Evolutionary conservation across 64 coral and sea anemone genomes (phyloP).

Genomic region (Pachyseris speciosa): DNA sequence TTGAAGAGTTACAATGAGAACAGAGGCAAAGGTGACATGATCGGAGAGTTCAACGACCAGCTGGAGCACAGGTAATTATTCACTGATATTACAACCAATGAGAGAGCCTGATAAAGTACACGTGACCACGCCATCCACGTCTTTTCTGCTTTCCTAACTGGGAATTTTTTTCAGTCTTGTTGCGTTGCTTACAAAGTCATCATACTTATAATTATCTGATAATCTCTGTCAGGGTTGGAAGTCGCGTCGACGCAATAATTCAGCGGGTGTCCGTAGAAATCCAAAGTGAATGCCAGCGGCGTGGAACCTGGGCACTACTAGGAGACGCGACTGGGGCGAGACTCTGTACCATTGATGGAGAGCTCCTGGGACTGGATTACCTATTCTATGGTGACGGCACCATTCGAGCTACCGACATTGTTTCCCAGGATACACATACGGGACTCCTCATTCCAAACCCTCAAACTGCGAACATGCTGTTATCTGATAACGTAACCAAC

Average conservation of each 20-base stretch:
- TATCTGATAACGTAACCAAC: constrained; percentile 92
- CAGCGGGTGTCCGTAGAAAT: constrained; percentile 88
- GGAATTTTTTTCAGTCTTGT: background rate
- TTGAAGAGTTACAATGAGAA: constrained; percentile 81
- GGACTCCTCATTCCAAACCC: constrained; percentile 86
- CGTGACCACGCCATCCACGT: too few relatives aligned
- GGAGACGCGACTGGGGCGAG: constrained; percentile 90
- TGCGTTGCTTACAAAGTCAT: background rate
- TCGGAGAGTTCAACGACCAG: constrained; percentile 84
- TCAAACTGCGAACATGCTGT: constrained; percentile 85
- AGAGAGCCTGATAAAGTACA: too few relatives aligned
- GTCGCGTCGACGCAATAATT: constrained; percentile 86
- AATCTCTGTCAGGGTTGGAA: constrained; percentile 57
- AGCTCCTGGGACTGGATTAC: constrained; percentile 73
- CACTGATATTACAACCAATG: too few relatives aligned
- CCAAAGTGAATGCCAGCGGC: constrained; percentile 92
- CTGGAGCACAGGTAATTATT: constrained; percentile 83
- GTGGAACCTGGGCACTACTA: constrained; percentile 88
- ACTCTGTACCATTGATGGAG: constrained; percentile 87
- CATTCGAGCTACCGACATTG: constrained; percentile 72
- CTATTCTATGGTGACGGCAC: constrained; percentile 82
- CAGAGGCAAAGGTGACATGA: constrained; percentile 56
- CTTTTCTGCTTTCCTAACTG: background rate
- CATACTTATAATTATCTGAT: background rate
- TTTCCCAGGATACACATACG: constrained; percentile 73